These are phyloP conservation scores for Busseola fusca DNA, from an alignment of 2,888 invertebrate genomes.

Conservation along the genomic window DNA sequence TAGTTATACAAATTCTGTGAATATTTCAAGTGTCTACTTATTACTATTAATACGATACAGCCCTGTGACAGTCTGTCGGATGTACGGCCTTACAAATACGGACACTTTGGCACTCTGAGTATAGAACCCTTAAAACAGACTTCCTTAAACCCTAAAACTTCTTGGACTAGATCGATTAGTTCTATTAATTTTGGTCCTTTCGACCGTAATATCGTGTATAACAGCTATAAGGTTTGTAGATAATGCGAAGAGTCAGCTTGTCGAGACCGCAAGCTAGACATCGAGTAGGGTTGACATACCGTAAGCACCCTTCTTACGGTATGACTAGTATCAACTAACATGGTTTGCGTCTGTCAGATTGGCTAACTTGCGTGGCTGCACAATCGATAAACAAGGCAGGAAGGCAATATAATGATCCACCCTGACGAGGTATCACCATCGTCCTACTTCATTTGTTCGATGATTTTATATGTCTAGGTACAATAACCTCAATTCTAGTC, in stretches of 20 bases:
- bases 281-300: background rate
- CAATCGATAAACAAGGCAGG: background rate
- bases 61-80: too few species aligned
- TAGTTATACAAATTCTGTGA: background rate
- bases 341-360: constrained; percentile 10
- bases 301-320: background rate
- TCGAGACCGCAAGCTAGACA: background rate
- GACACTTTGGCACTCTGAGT: too few species aligned
- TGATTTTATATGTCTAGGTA: background rate
- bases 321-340: background rate
- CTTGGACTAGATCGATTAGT: background rate
- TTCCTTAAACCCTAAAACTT: background rate
- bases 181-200: background rate
- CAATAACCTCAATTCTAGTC: background rate
- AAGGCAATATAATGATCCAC: background rate
- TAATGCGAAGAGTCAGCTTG: background rate
- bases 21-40: too few species aligned
- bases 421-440: background rate
- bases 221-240: background rate
- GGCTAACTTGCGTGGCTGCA: background rate
- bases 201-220: too few species aligned
- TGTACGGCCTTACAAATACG: too few species aligned
- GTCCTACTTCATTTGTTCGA: background rate
- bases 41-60: too few species aligned
- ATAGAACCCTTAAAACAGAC: background rate